Conservation (phyloP, 1,140 invertebrate species). For the Maniola jurtina region DNA sequence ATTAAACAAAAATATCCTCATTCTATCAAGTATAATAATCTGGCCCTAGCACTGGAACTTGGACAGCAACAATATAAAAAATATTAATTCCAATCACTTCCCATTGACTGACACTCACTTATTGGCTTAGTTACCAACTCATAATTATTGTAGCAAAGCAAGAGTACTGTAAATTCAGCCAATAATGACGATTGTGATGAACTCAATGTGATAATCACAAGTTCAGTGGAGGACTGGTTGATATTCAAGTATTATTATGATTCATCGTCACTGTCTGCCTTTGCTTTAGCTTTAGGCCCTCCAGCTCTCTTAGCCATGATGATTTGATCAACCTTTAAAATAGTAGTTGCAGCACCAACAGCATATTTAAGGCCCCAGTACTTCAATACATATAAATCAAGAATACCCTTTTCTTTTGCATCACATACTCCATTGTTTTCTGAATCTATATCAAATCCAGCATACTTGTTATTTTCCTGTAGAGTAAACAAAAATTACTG, state of each 20-base stretch:
- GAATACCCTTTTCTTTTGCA: constrained; percentile 86
- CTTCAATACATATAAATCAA: constrained; percentile 94
- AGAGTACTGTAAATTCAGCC: too few species aligned
- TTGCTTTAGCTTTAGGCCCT: constrained; percentile 91
- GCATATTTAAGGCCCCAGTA: constrained; percentile 98
- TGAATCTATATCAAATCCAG: constrained; percentile 94
- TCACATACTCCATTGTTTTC: constrained; percentile 85
- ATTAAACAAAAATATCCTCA: constrained; percentile 19
- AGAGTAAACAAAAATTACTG: constrained; percentile 30
- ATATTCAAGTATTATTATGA: constrained; percentile 47
- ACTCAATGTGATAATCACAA: too few species aligned
- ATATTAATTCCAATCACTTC: too few species aligned
- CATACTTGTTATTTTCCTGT: constrained; percentile 87
- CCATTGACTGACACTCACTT: too few species aligned
- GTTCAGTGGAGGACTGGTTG: not conserved
- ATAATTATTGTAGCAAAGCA: too few species aligned
- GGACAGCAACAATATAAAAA: too few species aligned
- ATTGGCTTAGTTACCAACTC: too few species aligned
- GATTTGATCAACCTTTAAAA: constrained; percentile 98
- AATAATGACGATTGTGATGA: too few species aligned
- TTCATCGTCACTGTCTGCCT: constrained; percentile 86
- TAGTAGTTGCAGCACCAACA: constrained; percentile 93
- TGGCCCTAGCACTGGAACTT: too few species aligned
- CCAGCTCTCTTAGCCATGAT: constrained; percentile 99
- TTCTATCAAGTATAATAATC: constrained; percentile 2